Percentiles rank a stretch among this genome's conserved stretches.
Conservation (phyloP, 2,888 invertebrate species). For the Eumerus sabulonum region DNA sequence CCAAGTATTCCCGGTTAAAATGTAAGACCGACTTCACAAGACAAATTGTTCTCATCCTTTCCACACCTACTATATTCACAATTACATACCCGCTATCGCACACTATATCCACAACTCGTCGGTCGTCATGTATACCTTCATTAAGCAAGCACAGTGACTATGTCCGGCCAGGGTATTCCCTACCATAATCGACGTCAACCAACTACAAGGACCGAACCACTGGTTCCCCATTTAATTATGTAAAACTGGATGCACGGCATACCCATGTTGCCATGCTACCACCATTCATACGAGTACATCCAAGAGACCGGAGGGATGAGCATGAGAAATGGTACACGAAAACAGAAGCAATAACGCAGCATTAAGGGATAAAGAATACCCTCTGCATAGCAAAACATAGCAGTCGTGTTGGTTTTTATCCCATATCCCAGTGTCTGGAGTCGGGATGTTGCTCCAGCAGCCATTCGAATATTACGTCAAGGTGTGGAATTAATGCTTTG, state of each 20-base stretch:
- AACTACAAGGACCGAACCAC: constrained; percentile 14
- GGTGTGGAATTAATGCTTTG: constrained; percentile 67
- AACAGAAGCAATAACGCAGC: constrained; percentile 61
- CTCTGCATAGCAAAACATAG: constrained; percentile 29
- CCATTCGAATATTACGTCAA: constrained; percentile 64
- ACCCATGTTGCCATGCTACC: background rate
- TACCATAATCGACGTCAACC: constrained; percentile 27
- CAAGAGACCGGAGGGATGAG: constrained; percentile 7
- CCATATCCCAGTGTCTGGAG: constrained; percentile 31
- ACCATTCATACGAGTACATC: background rate
- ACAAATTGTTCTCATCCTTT: background rate
- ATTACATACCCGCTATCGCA: background rate
- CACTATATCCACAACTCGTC: background rate
- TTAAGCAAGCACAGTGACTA: constrained; percentile 25
- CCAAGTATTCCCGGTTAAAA: background rate
- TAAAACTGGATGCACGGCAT: constrained; percentile 28
- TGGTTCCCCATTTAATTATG: constrained; percentile 60
- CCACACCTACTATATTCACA: constrained; percentile 6
- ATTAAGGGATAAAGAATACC: constrained; percentile 54
- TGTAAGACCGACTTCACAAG: background rate
- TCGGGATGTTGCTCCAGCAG: constrained; percentile 35
- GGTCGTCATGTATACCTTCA: constrained; percentile 19
- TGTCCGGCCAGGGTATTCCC: constrained; percentile 41
- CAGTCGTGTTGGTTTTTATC: constrained; percentile 37
- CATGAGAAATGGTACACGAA: constrained; percentile 57